These are phyloP conservation scores for Apamea anceps DNA, from an alignment of 2,888 invertebrate species.

Conservation along the genomic window DNA sequence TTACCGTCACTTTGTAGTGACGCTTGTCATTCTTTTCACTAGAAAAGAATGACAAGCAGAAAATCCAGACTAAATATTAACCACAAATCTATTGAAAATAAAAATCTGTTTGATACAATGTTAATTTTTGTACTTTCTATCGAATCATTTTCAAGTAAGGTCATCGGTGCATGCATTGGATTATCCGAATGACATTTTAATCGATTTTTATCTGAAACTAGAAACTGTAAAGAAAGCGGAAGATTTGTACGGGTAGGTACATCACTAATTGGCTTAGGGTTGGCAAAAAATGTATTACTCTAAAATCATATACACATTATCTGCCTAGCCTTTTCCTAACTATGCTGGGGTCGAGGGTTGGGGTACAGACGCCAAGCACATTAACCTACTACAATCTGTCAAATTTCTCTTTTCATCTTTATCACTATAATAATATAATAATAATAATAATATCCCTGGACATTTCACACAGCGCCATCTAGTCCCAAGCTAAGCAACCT, in stretches of 20 bases:
- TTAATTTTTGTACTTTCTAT: constrained; percentile 51
- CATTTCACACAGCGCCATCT: too few relatives aligned
- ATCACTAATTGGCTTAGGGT: constrained; percentile 52
- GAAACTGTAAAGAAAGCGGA: constrained; percentile 47
- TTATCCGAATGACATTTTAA: constrained; percentile 19
- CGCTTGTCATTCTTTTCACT: too few relatives aligned
- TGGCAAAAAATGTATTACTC: constrained; percentile 5
- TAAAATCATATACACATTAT: too few relatives aligned
- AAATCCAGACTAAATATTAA: constrained; percentile 3
- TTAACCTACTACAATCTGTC: too few relatives aligned
- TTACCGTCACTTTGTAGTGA: background rate
- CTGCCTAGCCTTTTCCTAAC: too few relatives aligned
- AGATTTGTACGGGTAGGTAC: constrained; percentile 21
- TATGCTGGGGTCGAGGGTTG: too few relatives aligned
- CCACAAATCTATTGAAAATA: background rate
- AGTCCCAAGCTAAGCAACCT: too few relatives aligned
- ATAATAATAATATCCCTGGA: too few relatives aligned
- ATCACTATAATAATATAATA: too few relatives aligned
- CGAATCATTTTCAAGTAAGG: constrained; percentile 7
- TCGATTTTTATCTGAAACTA: constrained; percentile 43
- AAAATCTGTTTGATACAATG: background rate
- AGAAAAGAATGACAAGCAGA: constrained; percentile 4
- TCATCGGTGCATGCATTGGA: constrained; percentile 37
- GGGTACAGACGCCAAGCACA: too few relatives aligned
- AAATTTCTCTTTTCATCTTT: too few relatives aligned